These are phyloP conservation scores for Meiosimyza decipiens DNA, from an alignment of 2,888 invertebrate species.

Conservation along the genomic window DNA sequence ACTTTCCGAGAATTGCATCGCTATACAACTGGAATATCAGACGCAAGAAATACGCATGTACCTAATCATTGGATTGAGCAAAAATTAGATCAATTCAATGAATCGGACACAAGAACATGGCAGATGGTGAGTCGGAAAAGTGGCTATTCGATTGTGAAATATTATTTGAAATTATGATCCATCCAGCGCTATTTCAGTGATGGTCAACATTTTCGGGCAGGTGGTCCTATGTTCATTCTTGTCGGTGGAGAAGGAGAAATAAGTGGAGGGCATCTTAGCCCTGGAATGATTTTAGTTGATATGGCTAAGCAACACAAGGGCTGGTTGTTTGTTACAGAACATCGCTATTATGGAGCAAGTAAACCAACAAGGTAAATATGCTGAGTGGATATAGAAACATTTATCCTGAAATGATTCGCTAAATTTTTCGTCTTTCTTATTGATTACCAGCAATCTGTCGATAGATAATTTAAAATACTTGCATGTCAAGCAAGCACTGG, in stretches of 20 bases:
- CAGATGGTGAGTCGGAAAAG: no score
- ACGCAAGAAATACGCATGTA: conserved; percentile 6
- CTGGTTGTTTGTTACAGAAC: no score
- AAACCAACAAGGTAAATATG: no score
- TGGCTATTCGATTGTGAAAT: neutral
- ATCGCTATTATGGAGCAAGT: no score
- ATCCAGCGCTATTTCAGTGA: neutral
- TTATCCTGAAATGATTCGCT: neutral
- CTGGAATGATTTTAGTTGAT: neutral
- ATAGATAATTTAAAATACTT: conserved; percentile 72
- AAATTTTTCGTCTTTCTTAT: neutral
- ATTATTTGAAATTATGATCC: neutral
- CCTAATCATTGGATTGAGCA: neutral
- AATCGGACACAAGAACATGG: no score
- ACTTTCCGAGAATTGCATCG: conserved; percentile 43
- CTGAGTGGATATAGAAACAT: no score
- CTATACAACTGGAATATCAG: conserved; percentile 31
- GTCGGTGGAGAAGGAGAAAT: no score
- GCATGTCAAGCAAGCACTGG: conserved; percentile 74
- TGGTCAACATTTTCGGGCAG: no score
- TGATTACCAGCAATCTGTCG: conserved; percentile 67
- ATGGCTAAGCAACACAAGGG: no score
- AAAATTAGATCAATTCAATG: no score
- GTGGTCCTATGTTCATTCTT: no score
- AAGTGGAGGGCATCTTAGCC: no score